Evolutionary conservation across 1,140 invertebrate genomes (phyloP).

Genomic region (Drosophila melanica): DNA sequence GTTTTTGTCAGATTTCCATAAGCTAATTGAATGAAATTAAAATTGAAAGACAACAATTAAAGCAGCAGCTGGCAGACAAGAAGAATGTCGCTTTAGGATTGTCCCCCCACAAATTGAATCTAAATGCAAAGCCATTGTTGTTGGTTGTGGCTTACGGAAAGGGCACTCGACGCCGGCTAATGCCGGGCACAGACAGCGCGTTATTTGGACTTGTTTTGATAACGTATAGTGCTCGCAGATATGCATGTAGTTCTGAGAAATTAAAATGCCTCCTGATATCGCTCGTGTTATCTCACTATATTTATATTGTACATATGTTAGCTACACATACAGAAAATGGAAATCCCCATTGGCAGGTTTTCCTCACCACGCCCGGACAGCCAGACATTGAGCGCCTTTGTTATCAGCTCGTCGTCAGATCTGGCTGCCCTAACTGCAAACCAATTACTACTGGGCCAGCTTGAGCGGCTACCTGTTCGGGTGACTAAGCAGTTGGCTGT

Average conservation of each 20-base stretch:
- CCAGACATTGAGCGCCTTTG: slow-evolving; percentile 23
- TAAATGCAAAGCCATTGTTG: slow-evolving; percentile 41
- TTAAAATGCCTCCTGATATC: neutral
- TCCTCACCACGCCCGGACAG: neutral
- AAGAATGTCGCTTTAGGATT: slow-evolving; percentile 42
- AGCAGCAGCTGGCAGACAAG: slow-evolving; percentile 19
- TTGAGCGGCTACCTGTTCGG: slow-evolving; percentile 39
- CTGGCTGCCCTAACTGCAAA: neutral
- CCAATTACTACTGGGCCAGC: slow-evolving; percentile 30
- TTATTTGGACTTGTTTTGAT: slow-evolving; percentile 35
- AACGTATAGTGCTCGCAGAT: slow-evolving; percentile 22
- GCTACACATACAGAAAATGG: neutral
- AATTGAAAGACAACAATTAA: slow-evolving; percentile 68
- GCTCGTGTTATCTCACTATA: slow-evolving; percentile 33
- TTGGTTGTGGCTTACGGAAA: neutral
- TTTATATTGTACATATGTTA: slow-evolving; percentile 4
- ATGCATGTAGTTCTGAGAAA: slow-evolving; percentile 28
- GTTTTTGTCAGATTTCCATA: slow-evolving; percentile 68
- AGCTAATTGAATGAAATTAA: slow-evolving; percentile 77
- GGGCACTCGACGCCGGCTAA: slow-evolving; percentile 1
- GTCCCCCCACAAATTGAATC: slow-evolving; percentile 10
- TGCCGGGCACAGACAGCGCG: slow-evolving; percentile 25
- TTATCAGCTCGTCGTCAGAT: slow-evolving; percentile 24
- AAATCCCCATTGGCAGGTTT: slow-evolving; percentile 1
- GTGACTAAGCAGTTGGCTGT: slow-evolving; percentile 35